Evolutionary conservation across 2,113 vertebrate genomes (phyloP).

Genomic region (Onychorhynchus coronatus): DNA sequence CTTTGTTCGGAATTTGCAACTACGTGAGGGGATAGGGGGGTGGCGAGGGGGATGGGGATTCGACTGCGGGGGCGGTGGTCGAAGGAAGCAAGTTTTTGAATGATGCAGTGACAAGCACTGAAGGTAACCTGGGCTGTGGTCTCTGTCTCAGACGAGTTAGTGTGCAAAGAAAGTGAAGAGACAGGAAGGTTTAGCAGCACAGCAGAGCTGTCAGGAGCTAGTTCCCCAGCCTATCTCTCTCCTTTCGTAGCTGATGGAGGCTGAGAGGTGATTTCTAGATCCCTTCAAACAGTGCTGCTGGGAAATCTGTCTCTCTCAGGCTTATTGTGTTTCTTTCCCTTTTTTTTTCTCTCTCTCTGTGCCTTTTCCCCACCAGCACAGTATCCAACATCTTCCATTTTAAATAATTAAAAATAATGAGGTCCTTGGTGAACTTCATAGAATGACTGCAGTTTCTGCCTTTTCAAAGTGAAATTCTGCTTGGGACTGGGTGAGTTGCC

Average conservation of each 20-base stretch:
- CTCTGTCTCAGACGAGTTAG: background rate
- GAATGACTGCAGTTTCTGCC: background rate
- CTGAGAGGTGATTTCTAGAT: background rate
- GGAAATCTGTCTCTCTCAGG: background rate
- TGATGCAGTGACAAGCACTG: background rate
- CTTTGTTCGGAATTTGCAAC: background rate
- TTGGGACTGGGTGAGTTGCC: background rate
- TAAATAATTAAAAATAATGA: slow-evolving; percentile 16
- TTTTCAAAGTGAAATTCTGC: background rate
- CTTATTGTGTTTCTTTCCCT: background rate
- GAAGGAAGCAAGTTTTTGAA: background rate
- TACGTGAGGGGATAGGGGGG: background rate
- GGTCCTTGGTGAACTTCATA: background rate
- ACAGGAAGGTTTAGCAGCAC: background rate
- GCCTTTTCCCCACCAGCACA: background rate
- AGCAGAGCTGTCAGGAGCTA: background rate
- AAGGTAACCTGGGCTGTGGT: background rate
- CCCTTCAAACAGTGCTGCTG: background rate
- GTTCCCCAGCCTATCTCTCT: background rate
- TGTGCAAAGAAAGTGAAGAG: background rate
- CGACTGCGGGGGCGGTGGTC: background rate
- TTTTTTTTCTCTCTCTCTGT: background rate
- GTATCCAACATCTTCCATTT: background rate
- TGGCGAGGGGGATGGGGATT: background rate
- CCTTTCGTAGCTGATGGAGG: background rate